Evolutionary conservation across 2,113 vertebrate species (phyloP), one percentile per base, ranked within the genome.

Genomic region (Actenoides lindsayi): DNA sequence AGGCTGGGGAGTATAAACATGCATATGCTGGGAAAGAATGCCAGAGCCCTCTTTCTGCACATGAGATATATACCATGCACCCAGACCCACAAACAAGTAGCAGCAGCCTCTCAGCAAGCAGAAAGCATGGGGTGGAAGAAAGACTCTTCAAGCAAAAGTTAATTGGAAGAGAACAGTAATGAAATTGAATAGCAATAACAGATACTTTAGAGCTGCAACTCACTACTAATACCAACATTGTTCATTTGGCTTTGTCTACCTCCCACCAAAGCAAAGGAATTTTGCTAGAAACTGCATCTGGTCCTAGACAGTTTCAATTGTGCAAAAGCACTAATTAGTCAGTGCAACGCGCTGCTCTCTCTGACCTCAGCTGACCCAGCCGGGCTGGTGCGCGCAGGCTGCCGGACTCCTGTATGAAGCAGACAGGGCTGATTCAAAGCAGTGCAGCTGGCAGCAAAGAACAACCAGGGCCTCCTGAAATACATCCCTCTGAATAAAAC

Each of bases 371-470:
- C 41, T 48, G 41, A 48, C 44, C 31, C 56, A 60, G 13, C 3
- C 0, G 6, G 5, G 2, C 2, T 27, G 16, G 39, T 13, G 39
- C 1, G 3, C 54, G n/a, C 42, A 56, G 33, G 35, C 41, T 48
- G 60, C 60, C 10, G 67, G 79, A 17, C 48, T 69, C 28, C 27
- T 7, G 33, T 1, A 62, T 33, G 75, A 51, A 63, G 48, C 1
- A 4, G 50, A 13, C 1, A 2, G n/a, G 59, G 13, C 2, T 6
- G 23, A 65, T 39, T 50, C 20, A 33, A 56, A 75, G 62, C 0
- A 2, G 35, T 53, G 18, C 30, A 53, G 44, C 53, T 50, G 48
- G 24, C 78, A 64, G 33, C 28, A 59, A 44, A n/a, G 46, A 46
- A 59, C 31, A 20, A 48, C 9, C 27, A 39, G n/a, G 27, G 33